Evolutionary conservation across 2,888 invertebrate species (phyloP).

Genomic region (Tupiocoris notatus): DNA sequence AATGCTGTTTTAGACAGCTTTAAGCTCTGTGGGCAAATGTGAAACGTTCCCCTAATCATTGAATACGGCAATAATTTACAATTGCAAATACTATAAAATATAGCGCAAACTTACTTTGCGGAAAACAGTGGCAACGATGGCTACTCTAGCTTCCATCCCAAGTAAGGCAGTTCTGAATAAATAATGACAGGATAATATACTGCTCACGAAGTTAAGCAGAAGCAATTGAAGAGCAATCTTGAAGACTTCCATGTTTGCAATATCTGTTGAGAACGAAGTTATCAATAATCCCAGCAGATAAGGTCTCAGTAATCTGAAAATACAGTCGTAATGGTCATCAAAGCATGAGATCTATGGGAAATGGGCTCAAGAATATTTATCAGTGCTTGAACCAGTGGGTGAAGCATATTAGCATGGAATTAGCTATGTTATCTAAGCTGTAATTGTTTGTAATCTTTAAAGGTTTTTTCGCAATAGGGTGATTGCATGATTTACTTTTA

Average conservation of each 20-base stretch:
- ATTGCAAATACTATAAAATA: background rate
- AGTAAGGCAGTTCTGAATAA: slow-evolving; percentile 62
- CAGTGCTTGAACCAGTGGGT: no score
- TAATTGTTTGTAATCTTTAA: no score
- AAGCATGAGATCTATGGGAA: no score
- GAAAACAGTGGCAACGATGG: slow-evolving; percentile 79
- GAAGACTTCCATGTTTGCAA: background rate
- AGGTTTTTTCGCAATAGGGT: no score
- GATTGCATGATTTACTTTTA: no score
- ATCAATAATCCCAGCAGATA: slow-evolving; percentile 66
- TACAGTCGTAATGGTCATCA: no score
- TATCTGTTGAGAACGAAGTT: slow-evolving; percentile 62
- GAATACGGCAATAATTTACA: background rate
- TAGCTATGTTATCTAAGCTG: no score
- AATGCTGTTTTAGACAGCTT: slow-evolving; percentile 41
- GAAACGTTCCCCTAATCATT: background rate
- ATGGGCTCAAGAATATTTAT: no score
- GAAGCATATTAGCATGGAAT: no score
- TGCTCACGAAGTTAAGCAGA: slow-evolving; percentile 54
- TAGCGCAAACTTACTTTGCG: slow-evolving; percentile 65
- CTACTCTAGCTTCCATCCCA: slow-evolving; percentile 78
- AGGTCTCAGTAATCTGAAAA: slow-evolving; percentile 63
- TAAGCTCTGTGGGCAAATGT: slow-evolving; percentile 36
- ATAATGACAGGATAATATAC: slow-evolving; percentile 66
- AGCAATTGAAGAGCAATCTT: slow-evolving; percentile 15